Base-by-base conservation (phyloP, 2,113 vertebrate genomes). In the Anseranas semipalmata region DNA sequence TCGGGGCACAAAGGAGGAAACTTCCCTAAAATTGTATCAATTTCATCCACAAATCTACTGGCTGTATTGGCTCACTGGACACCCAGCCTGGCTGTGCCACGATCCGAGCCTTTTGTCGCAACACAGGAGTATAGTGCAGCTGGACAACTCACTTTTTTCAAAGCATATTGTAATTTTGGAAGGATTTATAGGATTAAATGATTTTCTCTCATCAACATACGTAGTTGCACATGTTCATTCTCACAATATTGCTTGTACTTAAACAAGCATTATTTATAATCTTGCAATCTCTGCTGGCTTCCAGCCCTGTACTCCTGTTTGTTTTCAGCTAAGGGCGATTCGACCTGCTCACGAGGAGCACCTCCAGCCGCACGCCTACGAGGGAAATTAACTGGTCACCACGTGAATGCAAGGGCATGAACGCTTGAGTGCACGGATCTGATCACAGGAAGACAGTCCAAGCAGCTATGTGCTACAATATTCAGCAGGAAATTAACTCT, bases 401-500 rank as follows among this genome's bases (percentile, higher is more conserved):
- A 19, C 21, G 1, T 37, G 84, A 94, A 70, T 21, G 70, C 78
- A 55, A 77, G 79, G 92, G 62, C 82, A 37, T 2, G 63, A 83
- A 94, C 4, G n/a, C 89, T 10, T 60, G 50, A 84, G 68, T 77
- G 82, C 56, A 2, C 28, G 45, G 18, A 76, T 80, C 48, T 35
- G 81, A 85, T 85, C 87, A 39, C 66, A 94, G 83, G 94, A 85
- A 85, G 62, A 53, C 50, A 73, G 45, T 66, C 87, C 85, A 62
- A 41, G 81, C 81, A 78, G 89, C 3, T 19, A 21, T 2, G 9
- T 60, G 79, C 58, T 76, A 81, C 41, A n/a, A 24, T 33, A 81
- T 76, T 46, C 80, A 63, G 80, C 94, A 87, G 90, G 92, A 92
- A 94, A 97, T 95, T 85, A 96, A 89, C 70, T 95, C 56, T 81